Percentiles rank a stretch among this genome's conserved stretches.
Evolutionary conservation across 92 coral and sea anemone genomes (phyloP).

Genomic region (Zoanthus sociatus): DNA sequence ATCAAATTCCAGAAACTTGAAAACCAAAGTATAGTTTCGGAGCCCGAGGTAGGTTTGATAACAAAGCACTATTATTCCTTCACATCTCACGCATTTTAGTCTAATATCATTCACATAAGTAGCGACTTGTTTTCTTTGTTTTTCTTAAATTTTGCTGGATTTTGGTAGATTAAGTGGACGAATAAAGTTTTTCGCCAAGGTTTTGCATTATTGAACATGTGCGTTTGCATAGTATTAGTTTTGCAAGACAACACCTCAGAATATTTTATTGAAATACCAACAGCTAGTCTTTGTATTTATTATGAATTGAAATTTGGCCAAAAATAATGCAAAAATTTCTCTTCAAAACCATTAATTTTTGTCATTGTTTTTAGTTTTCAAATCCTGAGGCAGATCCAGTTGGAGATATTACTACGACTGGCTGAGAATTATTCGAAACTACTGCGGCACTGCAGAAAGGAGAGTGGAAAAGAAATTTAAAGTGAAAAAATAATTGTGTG

Average conservation of each 20-base stretch:
- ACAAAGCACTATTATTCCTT: background rate
- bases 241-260: constrained; percentile 1
- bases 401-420: background rate
- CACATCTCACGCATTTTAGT: background rate
- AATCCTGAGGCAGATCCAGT: constrained; percentile 23
- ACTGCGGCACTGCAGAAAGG: too few species aligned
- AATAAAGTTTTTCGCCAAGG: background rate
- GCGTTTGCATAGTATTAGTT: constrained; percentile 21
- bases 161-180: background rate
- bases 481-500: too few species aligned
- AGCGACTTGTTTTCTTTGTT: constrained; percentile 3
- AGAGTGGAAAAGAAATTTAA: too few species aligned
- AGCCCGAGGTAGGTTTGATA: background rate
- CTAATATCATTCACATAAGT: constrained; percentile 17
- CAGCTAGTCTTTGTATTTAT: constrained; percentile 8
- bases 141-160: constrained; percentile 14
- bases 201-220: background rate
- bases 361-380: constrained; percentile 1
- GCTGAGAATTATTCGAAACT: too few species aligned
- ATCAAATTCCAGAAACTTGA: constrained; percentile 21
- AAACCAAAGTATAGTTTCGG: background rate
- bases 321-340: background rate
- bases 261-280: constrained; percentile 22
- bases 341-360: background rate
- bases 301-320: background rate